phyloP scores from a whole-genome alignment of 2,888 invertebrate genomes.

The Eristalis pertinax region DNA sequence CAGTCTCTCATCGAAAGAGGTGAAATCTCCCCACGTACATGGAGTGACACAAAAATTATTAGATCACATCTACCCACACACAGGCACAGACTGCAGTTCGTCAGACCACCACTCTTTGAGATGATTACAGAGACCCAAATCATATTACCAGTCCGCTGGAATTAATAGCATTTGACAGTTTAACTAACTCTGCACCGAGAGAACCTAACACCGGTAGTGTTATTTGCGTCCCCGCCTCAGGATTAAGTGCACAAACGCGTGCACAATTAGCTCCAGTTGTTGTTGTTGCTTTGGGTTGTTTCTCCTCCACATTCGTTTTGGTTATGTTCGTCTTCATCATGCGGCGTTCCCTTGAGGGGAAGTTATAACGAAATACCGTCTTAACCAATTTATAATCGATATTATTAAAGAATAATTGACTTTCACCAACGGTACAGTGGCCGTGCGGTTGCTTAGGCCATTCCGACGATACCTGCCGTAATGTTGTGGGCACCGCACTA shows the following conservation, averaged over 20 bases:
- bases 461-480: slow-evolving; percentile 34
- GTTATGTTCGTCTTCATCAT: neutral
- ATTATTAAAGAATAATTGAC: slow-evolving; percentile 69
- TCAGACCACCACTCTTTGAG: slow-evolving; percentile 8
- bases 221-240: slow-evolving; percentile 5
- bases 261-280: slow-evolving; percentile 36
- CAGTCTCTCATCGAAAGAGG: slow-evolving; percentile 1
- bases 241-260: slow-evolving; percentile 35
- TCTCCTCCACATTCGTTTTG: neutral
- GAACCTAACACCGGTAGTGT: slow-evolving; percentile 13
- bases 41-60: slow-evolving; percentile 1
- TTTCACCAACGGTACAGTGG: slow-evolving; percentile 58
- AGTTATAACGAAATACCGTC: slow-evolving; percentile 36
- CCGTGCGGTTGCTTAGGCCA: slow-evolving; percentile 20
- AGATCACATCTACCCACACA: slow-evolving; percentile 3
- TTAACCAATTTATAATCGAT: slow-evolving; percentile 68
- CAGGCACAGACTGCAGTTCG: neutral
- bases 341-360: slow-evolving; percentile 38
- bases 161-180: slow-evolving; percentile 44
- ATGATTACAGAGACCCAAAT: slow-evolving; percentile 32
- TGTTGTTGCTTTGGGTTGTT: neutral
- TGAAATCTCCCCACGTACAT: slow-evolving; percentile 28
- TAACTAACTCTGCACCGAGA: slow-evolving; percentile 6
- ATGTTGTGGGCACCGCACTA: slow-evolving; percentile 36
- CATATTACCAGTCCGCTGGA: slow-evolving; percentile 30